A percentile compares a stretch with the other conserved stretches of the same genome.
These are phyloP conservation scores for Epinephelus lanceolatus DNA, from an alignment of 2,113 vertebrate genomes.

Conservation along the genomic window DNA sequence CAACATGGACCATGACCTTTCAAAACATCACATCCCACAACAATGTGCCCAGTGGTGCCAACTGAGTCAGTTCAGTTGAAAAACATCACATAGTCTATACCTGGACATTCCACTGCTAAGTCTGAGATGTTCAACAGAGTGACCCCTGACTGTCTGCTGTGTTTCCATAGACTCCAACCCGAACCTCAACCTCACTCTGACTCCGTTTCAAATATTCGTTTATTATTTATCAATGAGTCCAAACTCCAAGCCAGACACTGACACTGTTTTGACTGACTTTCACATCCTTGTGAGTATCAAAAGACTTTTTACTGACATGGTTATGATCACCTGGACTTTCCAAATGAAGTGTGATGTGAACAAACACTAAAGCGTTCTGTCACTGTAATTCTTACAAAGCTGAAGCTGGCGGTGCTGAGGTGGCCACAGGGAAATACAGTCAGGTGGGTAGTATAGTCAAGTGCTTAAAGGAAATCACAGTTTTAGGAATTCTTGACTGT, in stretches of 20 bases:
- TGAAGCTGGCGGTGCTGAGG: not conserved
- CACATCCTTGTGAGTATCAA: slow-evolving; percentile 39
- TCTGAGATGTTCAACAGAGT: not conserved
- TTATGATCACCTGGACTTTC: slow-evolving; percentile 43
- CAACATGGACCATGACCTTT: not conserved
- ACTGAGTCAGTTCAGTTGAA: not conserved
- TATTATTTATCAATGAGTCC: not conserved
- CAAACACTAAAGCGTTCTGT: not conserved
- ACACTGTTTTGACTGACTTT: slow-evolving; percentile 20
- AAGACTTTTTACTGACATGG: slow-evolving; percentile 5
- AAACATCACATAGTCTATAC: not conserved
- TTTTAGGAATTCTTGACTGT: not conserved
- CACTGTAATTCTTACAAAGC: not conserved
- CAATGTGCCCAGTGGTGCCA: not conserved
- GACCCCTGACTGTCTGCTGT: not conserved
- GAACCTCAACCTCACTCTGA: too few species aligned
- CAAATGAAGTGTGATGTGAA: slow-evolving; percentile 23
- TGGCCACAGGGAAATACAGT: slow-evolving; percentile 32
- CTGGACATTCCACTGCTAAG: not conserved
- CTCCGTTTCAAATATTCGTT: not conserved
- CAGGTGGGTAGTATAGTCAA: not conserved
- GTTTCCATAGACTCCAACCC: not conserved
- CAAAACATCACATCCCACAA: not conserved
- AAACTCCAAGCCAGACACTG: not conserved
- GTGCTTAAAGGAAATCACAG: not conserved